These are phyloP conservation scores for Onychorhynchus coronatus DNA, from an alignment of 2,113 vertebrate genomes.

Conservation along the genomic window DNA sequence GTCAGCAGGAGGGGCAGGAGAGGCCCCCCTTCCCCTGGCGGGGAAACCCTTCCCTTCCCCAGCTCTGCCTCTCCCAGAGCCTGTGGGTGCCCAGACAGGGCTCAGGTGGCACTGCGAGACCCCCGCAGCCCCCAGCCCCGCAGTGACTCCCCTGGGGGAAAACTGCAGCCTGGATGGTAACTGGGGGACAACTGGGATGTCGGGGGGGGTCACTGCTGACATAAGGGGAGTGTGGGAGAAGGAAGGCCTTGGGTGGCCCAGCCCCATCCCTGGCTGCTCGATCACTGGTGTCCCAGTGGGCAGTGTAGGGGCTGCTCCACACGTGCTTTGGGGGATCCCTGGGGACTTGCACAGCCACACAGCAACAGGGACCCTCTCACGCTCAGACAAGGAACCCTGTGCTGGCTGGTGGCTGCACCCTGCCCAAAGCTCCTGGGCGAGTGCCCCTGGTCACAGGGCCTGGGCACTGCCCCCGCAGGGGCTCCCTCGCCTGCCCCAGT, in stretches of 20 bases:
- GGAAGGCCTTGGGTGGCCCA: background rate
- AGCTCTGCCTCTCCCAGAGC: background rate
- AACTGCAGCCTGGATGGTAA: background rate
- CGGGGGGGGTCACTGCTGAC: background rate
- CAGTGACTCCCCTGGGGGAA: background rate
- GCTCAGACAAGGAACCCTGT: background rate
- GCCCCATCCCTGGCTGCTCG: background rate
- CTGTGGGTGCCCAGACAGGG: fast-evolving
- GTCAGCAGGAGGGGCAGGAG: background rate
- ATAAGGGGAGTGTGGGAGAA: background rate
- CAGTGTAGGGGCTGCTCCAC: background rate
- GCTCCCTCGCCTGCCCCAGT: background rate
- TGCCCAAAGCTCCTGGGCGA: background rate
- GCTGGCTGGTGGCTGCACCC: background rate
- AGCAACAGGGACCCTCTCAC: background rate
- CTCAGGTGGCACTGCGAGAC: background rate
- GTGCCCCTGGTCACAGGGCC: fast-evolving
- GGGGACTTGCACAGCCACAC: fast-evolving
- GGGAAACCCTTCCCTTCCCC: background rate
- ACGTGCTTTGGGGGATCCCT: fast-evolving
- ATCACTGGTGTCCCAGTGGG: background rate
- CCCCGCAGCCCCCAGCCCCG: background rate
- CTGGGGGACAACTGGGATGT: background rate
- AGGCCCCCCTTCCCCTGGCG: background rate
- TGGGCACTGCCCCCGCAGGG: background rate